Evolutionary conservation across 2,797 vertebrate genomes (phyloP).

Genomic region (Sebastes dallii): DNA sequence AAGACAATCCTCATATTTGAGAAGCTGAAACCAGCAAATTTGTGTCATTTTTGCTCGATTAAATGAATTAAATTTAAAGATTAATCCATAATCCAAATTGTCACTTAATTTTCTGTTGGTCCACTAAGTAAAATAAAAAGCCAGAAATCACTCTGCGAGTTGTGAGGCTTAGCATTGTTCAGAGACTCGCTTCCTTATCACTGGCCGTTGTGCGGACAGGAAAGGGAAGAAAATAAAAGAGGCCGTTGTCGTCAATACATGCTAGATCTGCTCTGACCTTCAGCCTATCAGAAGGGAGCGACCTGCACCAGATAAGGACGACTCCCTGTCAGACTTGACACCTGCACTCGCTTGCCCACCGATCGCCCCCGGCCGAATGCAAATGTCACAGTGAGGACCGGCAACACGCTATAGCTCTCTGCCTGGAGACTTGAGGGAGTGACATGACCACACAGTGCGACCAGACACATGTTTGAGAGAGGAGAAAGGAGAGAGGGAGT

Average conservation of each 20-base stretch:
- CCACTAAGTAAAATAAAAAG: not conserved
- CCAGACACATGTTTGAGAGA: constrained; percentile 40
- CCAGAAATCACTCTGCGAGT: not conserved
- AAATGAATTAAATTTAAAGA: not conserved
- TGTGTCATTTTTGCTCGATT: not conserved
- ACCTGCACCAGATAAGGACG: constrained; percentile 58
- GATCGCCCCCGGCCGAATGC: constrained; percentile 29
- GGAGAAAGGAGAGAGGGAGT: not conserved
- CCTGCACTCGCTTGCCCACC: constrained; percentile 86
- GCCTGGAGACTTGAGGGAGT: constrained; percentile 50
- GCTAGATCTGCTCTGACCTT: constrained; percentile 49
- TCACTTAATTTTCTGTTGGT: not conserved
- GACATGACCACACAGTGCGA: constrained; percentile 60
- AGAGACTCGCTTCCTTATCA: constrained; percentile 15
- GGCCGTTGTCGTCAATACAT: constrained; percentile 33
- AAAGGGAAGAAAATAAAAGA: constrained; percentile 46
- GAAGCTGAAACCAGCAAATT: not conserved
- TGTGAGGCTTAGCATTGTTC: not conserved
- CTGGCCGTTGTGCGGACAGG: constrained; percentile 22
- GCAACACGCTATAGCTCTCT: constrained; percentile 37
- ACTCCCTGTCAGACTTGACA: constrained; percentile 75
- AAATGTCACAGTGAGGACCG: constrained; percentile 33
- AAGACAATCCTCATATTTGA: not conserved
- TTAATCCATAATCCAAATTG: not conserved
- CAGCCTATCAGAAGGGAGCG: constrained; percentile 58